A percentile compares a stretch with the other conserved stretches of the same genome.
phyloP scores from a whole-genome alignment of 2,797 vertebrate species.

The Anolis apletophallus region DNA sequence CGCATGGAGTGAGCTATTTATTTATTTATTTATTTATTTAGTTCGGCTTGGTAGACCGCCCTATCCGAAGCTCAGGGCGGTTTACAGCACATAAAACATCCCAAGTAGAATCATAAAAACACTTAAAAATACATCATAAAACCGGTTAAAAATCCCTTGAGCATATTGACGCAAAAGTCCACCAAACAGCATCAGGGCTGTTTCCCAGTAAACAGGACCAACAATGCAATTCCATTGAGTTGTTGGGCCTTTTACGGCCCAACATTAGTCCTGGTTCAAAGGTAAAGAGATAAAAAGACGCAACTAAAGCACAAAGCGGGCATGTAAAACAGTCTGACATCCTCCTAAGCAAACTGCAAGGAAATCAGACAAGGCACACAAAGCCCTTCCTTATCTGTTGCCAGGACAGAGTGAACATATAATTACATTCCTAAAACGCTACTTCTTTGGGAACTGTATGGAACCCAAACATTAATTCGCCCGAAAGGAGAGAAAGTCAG shows the following conservation, averaged over 20 bases:
- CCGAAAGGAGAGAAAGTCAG: not conserved
- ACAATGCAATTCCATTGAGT: not conserved
- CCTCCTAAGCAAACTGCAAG: not conserved
- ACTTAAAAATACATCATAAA: no score
- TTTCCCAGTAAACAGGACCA: not conserved
- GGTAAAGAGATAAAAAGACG: not conserved
- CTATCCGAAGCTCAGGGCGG: no score
- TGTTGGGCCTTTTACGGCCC: not conserved
- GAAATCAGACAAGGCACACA: not conserved
- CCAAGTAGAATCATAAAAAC: no score
- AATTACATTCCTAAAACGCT: not conserved
- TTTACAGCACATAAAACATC: no score
- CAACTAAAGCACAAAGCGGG: not conserved
- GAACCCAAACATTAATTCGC: not conserved
- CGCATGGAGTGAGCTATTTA: no score
- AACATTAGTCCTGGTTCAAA: rapidly evolving
- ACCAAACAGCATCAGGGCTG: no score
- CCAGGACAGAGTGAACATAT: rapidly evolving
- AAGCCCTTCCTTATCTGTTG: not conserved
- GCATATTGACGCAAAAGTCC: not conserved
- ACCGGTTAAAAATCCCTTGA: no score
- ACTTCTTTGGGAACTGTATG: not conserved
- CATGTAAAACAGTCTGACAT: not conserved
- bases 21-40: no score
- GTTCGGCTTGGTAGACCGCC: no score